Evolutionary conservation across 2,113 vertebrate species (phyloP), one percentile per base, ranked within the genome.

Genomic region (Cyanoderma ruficeps): DNA sequence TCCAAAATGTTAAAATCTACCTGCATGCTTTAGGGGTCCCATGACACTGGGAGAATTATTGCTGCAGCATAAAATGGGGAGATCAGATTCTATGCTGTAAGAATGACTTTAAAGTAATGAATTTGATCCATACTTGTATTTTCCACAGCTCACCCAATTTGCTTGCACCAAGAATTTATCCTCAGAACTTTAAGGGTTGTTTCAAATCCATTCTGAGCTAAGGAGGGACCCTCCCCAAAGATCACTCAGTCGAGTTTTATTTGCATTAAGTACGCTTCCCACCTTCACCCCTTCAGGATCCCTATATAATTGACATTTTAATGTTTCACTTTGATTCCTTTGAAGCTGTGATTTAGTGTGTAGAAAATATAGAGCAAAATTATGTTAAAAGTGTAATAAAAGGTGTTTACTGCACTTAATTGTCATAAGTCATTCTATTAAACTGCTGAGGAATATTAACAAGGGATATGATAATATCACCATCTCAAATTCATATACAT

Each of bases 351-450:
- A 87, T 76, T 87, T 69, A 91, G 10, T 0, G 2, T 50, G 50
- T 31, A 65, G 82, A 83, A 89, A 77, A 91, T 84, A 74, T 6
- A 88, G 82, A 55, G 52, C 23, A 75, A 93, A 93, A 88, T 79
- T 88, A 90, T 90, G 44, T 59, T 93, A 88, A 93, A 93, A 86
- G 52, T 59, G 23, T 90, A 93, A 92, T 91, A 93, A 94, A 91
- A 59, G 22, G 15, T 95, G 75, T 96, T 97, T 97, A 90, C 82
- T 91, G 71, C 76, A n/a, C 68, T 90, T 95, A 93, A 89, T 93
- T 92, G 76, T 96, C 75, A 68, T 90, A 96, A 97, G 52, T 64
- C 85, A 83, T 92, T 93, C 75, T 90, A 83, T 93, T 95, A 90
- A 93, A 77, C 59, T 83, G 52, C 59, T 92, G 44, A 86, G 23